These are phyloP conservation scores for Muscicapa comitata DNA, from an alignment of 2,797 vertebrate species.

Conservation along the genomic window DNA sequence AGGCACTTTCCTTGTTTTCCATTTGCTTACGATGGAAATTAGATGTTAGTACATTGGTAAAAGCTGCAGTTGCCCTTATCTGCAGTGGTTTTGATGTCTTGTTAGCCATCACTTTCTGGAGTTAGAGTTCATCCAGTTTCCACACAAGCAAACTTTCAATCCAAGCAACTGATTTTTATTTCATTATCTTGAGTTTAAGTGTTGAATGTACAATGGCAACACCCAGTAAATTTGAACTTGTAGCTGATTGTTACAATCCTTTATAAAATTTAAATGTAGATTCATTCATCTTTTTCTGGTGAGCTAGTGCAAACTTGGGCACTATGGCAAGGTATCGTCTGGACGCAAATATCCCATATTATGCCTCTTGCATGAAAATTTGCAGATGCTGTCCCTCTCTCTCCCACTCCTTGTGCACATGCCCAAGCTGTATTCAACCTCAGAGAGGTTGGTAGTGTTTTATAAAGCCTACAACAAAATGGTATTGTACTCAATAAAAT, in stretches of 20 bases:
- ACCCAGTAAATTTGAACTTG: neutral
- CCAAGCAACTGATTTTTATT: neutral
- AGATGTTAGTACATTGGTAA: neutral
- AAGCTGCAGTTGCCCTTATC: neutral
- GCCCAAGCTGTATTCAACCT: conserved; percentile 61
- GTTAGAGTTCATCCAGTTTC: neutral
- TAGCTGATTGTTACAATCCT: neutral
- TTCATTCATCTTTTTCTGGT: neutral
- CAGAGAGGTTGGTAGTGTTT: conserved; percentile 57
- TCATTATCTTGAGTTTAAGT: neutral
- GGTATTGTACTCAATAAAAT: conserved; percentile 65
- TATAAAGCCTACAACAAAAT: conserved; percentile 39
- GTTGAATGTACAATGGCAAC: neutral
- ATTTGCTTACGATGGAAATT: neutral
- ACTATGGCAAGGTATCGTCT: neutral
- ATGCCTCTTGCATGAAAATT: conserved; percentile 49
- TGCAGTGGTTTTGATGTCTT: neutral
- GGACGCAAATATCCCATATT: conserved; percentile 24
- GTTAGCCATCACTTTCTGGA: neutral
- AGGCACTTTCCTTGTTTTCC: neutral
- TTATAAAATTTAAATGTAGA: neutral
- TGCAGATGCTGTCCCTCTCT: conserved; percentile 2
- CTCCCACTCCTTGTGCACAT: conserved; percentile 16
- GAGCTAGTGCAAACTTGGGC: conserved; percentile 50
- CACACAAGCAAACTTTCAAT: neutral